These are phyloP conservation scores for Pangasius mekongensis DNA, from an alignment of 2,797 vertebrate genomes.

Conservation along the genomic window DNA sequence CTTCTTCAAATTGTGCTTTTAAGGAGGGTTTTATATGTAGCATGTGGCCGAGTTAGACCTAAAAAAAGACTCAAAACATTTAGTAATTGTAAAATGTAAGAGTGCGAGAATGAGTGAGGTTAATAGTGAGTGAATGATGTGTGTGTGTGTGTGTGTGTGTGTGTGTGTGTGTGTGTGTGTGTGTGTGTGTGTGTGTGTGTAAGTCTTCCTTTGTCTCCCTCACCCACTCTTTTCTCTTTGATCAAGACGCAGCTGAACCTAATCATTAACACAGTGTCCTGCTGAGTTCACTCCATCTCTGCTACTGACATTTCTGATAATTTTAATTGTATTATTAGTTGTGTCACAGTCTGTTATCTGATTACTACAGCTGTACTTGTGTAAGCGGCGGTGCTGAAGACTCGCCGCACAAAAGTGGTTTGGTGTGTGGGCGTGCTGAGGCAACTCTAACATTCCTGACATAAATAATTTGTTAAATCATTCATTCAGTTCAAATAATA, in stretches of 20 bases:
- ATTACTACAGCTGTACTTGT: neutral
- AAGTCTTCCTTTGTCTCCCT: neutral
- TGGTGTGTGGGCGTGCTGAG: neutral
- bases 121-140: neutral
- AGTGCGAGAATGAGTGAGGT: neutral
- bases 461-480: neutral
- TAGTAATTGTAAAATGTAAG: neutral
- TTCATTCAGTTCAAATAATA: neutral
- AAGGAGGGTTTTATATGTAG: neutral
- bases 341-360: neutral
- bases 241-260: neutral
- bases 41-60: neutral
- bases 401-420: neutral
- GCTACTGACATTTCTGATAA: neutral
- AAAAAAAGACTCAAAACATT: neutral
- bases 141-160: neutral
- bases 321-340: slow-evolving; percentile 7
- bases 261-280: neutral
- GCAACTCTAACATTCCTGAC: neutral
- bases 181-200: neutral
- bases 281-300: neutral
- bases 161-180: neutral
- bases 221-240: neutral
- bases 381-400: neutral
- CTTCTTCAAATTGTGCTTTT: neutral